Evolutionary conservation across 1,140 invertebrate genomes (phyloP), one percentile per base, ranked within the genome.

Genomic region (Drosophila funebris): DNA sequence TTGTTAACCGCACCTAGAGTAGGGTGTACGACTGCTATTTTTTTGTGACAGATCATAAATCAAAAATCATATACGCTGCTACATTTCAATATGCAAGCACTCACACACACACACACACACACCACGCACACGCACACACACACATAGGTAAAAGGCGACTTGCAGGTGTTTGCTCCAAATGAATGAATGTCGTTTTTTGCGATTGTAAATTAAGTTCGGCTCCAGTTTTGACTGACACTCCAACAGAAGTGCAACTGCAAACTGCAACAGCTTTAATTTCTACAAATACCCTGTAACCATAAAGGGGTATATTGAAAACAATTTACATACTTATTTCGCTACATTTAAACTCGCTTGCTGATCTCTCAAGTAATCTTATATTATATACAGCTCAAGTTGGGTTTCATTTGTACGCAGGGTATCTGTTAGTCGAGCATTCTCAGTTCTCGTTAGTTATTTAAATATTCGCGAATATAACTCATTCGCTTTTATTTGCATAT

Each of bases 11-110:
- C 69, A 58, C 62, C 61, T 67, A 67, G 63, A 44, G 37, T 58
- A 68, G 70, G 70, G 54, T 41, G 27, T 57, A 50, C 24, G 20
- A 39, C 67, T 63, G 60, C 78, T 88, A 88, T 88, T 88, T 88
- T 88, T 87, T 88, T 88, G 84, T 90, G 84, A 89, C 84, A 89
- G 84, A 85, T 88, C 84, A 89, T 89, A 90, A 89, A 89, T 89
- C 84, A 89, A 89, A 88, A 89, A 90, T 89, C 84, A 90, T 89
- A 84, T 44, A 89, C 73, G 57, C 64, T 74, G 67, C 76, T 73
- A 63, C 70, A 79, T 73, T 81, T 85, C 72, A 73, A 85, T 80
- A 71, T 68, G 53, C 56, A 54, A 37, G 29, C 70, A 78, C 58
- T 48, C 61, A 71, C 53, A 50, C 39, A 39, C 46, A 18, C 58